These are phyloP conservation scores for Pseudeuparius sepicola DNA, from an alignment of 2,888 invertebrate genomes.

Conservation along the genomic window DNA sequence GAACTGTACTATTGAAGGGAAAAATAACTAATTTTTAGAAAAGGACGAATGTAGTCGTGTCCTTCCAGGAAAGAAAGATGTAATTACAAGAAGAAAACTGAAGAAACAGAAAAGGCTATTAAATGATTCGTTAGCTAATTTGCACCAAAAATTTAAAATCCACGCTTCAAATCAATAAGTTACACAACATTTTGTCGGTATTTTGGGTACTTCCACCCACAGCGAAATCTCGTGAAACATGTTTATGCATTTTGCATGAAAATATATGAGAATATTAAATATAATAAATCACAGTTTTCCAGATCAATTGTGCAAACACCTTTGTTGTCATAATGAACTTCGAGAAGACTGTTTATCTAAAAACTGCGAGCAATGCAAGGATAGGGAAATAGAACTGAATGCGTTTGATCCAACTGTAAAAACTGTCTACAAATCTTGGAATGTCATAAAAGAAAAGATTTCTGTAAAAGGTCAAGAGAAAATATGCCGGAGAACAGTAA, in stretches of 20 bases:
- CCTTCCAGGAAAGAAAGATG: conserved; percentile 3
- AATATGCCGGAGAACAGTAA: too few relatives aligned
- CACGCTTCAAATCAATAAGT: too few relatives aligned
- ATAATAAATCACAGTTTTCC: not conserved
- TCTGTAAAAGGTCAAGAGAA: too few relatives aligned
- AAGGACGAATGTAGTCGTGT: conserved; percentile 3
- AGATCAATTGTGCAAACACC: conserved; percentile 2
- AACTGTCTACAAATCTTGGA: too few relatives aligned
- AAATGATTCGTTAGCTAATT: not conserved
- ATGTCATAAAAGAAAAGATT: too few relatives aligned
- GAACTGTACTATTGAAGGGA: not conserved
- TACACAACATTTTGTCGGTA: too few relatives aligned
- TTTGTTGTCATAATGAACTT: not conserved
- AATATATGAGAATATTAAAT: not conserved
- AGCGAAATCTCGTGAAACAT: not conserved
- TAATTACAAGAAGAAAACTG: not conserved
- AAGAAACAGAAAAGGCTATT: conserved; percentile 5
- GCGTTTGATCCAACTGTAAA: too few relatives aligned
- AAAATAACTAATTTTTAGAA: not conserved
- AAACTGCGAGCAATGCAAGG: not conserved
- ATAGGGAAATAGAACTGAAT: not conserved
- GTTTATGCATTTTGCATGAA: not conserved
- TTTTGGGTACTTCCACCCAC: conserved; percentile 1
- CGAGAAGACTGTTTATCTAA: conserved; percentile 2
- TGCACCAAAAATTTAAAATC: not conserved